These are phyloP conservation scores for Diarsia brunnea DNA, from an alignment of 2,888 invertebrate genomes.

Conservation along the genomic window DNA sequence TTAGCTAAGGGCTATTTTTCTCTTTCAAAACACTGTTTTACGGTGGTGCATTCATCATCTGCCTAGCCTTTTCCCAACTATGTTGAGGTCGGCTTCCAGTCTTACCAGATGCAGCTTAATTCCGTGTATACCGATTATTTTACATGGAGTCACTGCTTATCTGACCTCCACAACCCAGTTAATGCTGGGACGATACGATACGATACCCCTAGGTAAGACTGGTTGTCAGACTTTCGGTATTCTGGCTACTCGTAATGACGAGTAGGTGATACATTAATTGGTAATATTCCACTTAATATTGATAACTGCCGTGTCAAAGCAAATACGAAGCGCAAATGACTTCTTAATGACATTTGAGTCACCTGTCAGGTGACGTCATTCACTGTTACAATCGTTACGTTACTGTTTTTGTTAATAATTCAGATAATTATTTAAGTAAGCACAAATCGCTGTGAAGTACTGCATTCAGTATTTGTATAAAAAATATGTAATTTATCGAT, in stretches of 20 bases:
- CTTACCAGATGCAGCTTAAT: neutral
- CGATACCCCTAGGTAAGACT: neutral
- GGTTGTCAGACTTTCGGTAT: neutral
- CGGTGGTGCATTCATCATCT: neutral
- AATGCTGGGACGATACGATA: neutral
- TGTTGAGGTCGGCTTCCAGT: neutral
- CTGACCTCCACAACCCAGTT: neutral
- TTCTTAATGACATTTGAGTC: slow-evolving; percentile 37
- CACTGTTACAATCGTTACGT: neutral
- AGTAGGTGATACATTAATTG: slow-evolving; percentile 6
- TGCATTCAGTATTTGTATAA: slow-evolving; percentile 59
- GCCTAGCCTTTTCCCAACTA: neutral
- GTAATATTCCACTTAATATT: slow-evolving; percentile 40
- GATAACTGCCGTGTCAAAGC: neutral
- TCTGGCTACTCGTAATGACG: neutral
- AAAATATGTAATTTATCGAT: slow-evolving; percentile 38
- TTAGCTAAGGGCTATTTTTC: slow-evolving; percentile 16
- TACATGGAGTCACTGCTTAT: neutral
- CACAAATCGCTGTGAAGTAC: slow-evolving; percentile 58
- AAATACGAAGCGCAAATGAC: slow-evolving; percentile 8
- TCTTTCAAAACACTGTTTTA: slow-evolving; percentile 3
- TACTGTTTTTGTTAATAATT: slow-evolving; percentile 39
- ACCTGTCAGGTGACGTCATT: slow-evolving; percentile 30
- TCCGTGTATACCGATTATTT: too few relatives aligned
- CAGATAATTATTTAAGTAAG: slow-evolving; percentile 44